Percentiles rank a stretch among this genome's conserved stretches.
phyloP scores from a whole-genome alignment of 2,888 invertebrate genomes.

The Melanostoma mellinum region DNA sequence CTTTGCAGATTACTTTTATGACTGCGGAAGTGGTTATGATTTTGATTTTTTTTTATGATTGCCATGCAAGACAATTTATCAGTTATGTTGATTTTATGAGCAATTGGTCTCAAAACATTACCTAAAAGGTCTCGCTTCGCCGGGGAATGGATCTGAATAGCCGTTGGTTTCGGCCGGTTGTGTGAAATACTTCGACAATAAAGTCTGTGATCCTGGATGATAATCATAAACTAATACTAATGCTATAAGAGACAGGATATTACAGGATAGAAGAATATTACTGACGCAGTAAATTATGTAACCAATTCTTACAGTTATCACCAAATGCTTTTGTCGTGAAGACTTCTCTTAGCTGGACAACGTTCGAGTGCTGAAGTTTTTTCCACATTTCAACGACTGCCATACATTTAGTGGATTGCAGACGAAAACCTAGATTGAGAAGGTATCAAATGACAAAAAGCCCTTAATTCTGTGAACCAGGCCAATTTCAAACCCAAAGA shows the following conservation, averaged over 20 bases:
- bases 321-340: slow-evolving; percentile 98
- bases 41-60: slow-evolving; percentile 15
- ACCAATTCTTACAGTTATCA: slow-evolving; percentile 89
- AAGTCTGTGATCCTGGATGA: slow-evolving; percentile 94
- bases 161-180: slow-evolving; percentile 84
- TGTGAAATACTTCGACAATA: slow-evolving; percentile 92
- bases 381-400: slow-evolving; percentile 96
- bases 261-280: not conserved
- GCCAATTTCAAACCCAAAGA: slow-evolving; percentile 69
- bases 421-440: slow-evolving; percentile 86
- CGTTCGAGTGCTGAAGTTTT: slow-evolving; percentile 96
- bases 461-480: slow-evolving; percentile 66
- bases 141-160: slow-evolving; percentile 90
- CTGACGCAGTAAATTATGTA: not conserved
- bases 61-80: slow-evolving; percentile 45
- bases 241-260: slow-evolving; percentile 83
- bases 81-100: slow-evolving; percentile 30
- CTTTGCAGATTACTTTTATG: slow-evolving; percentile 82
- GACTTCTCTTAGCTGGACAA: slow-evolving; percentile 95
- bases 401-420: slow-evolving; percentile 92
- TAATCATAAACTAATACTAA: slow-evolving; percentile 98
- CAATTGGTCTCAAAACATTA: slow-evolving; percentile 71
- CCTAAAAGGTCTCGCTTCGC: slow-evolving; percentile 86
- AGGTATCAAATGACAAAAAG: slow-evolving; percentile 67
- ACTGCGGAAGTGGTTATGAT: slow-evolving; percentile 74